Evolutionary conservation across 23 tunicate genomes (phyloP).

Genomic region (Diplosoma virens): DNA sequence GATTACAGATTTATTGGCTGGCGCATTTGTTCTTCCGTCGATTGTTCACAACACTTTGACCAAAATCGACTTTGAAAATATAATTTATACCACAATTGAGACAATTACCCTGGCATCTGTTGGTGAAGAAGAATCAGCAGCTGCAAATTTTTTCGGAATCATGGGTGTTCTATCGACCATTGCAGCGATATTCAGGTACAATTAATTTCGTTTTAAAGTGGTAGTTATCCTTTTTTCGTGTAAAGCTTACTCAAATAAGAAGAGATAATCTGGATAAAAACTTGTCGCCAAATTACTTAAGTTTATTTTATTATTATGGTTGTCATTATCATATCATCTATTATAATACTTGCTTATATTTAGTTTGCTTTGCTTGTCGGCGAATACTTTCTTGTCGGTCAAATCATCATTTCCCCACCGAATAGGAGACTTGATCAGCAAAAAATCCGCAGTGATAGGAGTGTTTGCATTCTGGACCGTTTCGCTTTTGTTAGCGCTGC

Average conservation of each 20-base stretch:
- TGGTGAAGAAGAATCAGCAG: constrained; percentile 14
- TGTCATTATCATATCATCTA: too few relatives aligned
- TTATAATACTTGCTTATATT: too few relatives aligned
- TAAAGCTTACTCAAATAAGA: too few relatives aligned
- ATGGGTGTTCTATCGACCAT: constrained; percentile 52
- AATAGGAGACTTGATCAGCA: constrained; percentile 78
- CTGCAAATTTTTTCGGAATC: constrained; percentile 42
- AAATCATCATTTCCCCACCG: constrained; percentile 83
- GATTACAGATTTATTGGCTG: constrained; percentile 38
- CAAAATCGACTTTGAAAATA: constrained; percentile 13
- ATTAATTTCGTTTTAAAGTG: too few relatives aligned
- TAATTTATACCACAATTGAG: background rate
- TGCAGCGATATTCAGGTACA: constrained; percentile 60
- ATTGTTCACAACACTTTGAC: constrained; percentile 29
- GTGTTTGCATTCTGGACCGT: constrained; percentile 44
- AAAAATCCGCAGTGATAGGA: constrained; percentile 35
- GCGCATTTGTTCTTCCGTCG: constrained; percentile 28
- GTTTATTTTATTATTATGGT: too few relatives aligned
- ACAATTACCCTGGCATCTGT: background rate
- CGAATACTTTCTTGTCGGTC: constrained; percentile 75
- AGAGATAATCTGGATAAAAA: too few relatives aligned
- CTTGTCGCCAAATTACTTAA: too few relatives aligned
- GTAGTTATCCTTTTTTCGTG: too few relatives aligned
- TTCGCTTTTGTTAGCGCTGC: constrained; percentile 49
- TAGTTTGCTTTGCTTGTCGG: constrained; percentile 69